Evolutionary conservation across 2,113 vertebrate species (phyloP).

Genomic region (Columbina picui): DNA sequence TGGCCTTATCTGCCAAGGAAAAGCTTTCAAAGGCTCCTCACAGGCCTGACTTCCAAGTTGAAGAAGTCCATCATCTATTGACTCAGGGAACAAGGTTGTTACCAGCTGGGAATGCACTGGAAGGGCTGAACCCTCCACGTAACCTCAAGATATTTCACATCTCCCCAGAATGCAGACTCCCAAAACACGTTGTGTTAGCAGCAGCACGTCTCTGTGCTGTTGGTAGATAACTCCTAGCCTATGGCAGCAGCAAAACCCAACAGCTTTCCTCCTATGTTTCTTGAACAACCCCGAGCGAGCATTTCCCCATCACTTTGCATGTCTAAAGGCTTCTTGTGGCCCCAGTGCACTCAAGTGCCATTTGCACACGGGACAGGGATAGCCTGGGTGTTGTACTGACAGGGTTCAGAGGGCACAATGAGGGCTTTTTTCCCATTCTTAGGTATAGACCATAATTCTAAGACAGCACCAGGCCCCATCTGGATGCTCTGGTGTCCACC

Average conservation of each 20-base stretch:
- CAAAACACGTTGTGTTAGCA: neutral
- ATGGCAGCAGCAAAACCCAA: neutral
- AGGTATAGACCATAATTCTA: neutral
- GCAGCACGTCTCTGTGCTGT: neutral
- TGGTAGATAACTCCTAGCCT: neutral
- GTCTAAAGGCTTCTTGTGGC: neutral
- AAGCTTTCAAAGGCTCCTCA: slow-evolving; percentile 11
- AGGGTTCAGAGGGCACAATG: neutral
- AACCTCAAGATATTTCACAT: neutral
- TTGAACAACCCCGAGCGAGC: neutral
- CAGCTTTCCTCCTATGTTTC: neutral
- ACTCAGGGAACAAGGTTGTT: neutral
- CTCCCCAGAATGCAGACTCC: neutral
- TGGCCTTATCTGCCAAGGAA: neutral
- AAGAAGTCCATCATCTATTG: neutral
- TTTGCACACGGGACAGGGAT: rapidly evolving
- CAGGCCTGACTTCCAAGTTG: neutral
- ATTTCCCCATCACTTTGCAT: rapidly evolving
- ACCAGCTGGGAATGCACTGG: neutral
- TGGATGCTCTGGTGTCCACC: neutral
- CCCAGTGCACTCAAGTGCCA: too few species aligned
- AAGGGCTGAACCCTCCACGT: neutral
- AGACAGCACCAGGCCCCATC: neutral
- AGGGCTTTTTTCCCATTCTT: neutral
- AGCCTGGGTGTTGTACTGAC: too few species aligned